Evolutionary conservation across 2,797 vertebrate species (phyloP), one percentile per base, ranked within the genome.

Genomic region (Nannoperca australis): DNA sequence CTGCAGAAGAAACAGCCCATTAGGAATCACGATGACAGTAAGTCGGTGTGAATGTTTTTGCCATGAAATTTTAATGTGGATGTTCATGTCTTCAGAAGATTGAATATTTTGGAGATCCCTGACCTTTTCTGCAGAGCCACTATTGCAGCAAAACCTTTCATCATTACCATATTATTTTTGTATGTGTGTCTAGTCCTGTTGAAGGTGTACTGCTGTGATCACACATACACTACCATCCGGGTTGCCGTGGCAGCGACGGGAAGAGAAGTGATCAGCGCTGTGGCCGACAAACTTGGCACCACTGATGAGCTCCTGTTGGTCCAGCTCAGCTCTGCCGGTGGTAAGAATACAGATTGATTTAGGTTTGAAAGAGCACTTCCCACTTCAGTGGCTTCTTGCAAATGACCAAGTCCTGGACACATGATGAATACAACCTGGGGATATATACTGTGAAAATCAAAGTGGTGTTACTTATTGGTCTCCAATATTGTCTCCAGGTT

Each of bases 191-290:
- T 53, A 99, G 98, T 99, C 90, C 94, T 99, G 2, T 94, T 99
- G 84, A 99, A 99, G 93, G 97, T 99, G 54, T 98, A 97, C 92
- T 99, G 98, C 93, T 85, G 95, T 45, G 97, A 99, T 90, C 97
- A 99, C 89, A 99, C 98, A 1, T 99, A 99, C 80, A 98, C 96
- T n/a, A 99, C 98, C 3, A 97, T 99, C 73, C 96, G 98, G 15
- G 95, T 99, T 10, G 92, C 96, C 0, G 96, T 99, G 84, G 93
- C 94, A 0, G 96, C 96, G 8, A 96, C 97, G 0, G 97, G 98
- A 83, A 96, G 96, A 85, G 98, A 99, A 83, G 96, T 98, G 86
- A 94, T 96, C 85, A 88, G 92, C 0, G 96, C 97, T 0, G 96
- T 98, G 36, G 95, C 95, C 0, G 98, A 99, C 88, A 99, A 99